Evolutionary conservation across 2,888 invertebrate genomes (phyloP).

Genomic region (Synanthedon formicaeformis): DNA sequence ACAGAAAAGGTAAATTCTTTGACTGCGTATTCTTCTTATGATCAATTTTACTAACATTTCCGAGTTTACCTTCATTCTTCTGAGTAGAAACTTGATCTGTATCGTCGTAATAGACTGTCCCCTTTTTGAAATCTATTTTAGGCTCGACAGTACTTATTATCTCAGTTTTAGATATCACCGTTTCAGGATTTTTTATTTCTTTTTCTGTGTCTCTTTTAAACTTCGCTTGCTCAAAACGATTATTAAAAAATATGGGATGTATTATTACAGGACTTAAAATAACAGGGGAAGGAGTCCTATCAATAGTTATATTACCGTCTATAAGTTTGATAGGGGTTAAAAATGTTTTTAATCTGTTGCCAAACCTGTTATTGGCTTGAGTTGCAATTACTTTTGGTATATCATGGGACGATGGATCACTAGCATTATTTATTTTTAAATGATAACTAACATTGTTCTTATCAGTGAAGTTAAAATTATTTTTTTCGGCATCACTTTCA

Average conservation of each 20-base stretch:
- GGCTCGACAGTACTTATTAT: conserved; percentile 5
- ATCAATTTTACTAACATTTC: conserved; percentile 23
- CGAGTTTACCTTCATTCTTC: conserved; percentile 9
- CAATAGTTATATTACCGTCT: conserved; percentile 17
- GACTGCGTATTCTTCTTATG: conserved; percentile 45
- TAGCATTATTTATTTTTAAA: conserved; percentile 50
- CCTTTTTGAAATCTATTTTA: conserved; percentile 22
- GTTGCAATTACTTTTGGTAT: conserved; percentile 13
- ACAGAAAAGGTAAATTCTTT: conserved; percentile 34
- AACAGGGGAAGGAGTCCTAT: conserved; percentile 33
- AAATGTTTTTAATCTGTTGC: conserved; percentile 30
- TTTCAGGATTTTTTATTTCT: neutral
- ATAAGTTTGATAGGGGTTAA: conserved; percentile 41
- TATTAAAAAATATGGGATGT: conserved; percentile 42
- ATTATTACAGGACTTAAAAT: conserved; percentile 53
- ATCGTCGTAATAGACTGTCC: conserved; percentile 50
- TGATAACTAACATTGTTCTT: conserved; percentile 52
- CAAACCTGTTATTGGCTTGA: conserved; percentile 13
- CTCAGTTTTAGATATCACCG: no score
- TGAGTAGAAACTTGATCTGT: conserved; percentile 40
- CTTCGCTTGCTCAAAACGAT: neutral
- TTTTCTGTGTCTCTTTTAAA: conserved; percentile 11
- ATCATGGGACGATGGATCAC: conserved; percentile 25
- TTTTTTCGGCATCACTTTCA: conserved; percentile 1
- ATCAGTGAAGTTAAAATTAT: conserved; percentile 3